Conservation (phyloP, 2,797 vertebrate genomes). For the Crypturellus tataupa region DNA sequence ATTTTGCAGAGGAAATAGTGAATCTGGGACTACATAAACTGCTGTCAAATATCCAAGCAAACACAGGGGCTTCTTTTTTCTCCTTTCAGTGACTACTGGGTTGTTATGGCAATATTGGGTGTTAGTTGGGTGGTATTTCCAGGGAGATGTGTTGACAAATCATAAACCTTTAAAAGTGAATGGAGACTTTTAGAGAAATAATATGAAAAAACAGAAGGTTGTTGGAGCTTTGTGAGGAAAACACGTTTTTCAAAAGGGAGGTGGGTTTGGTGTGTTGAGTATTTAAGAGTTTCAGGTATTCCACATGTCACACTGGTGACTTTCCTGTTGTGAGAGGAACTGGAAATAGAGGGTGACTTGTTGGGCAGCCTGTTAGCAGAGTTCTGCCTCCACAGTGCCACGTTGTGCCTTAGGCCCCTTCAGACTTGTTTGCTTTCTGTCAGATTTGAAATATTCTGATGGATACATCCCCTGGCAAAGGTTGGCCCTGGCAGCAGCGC, state of each 20-base stretch:
- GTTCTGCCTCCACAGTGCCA: not conserved
- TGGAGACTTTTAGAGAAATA: not conserved
- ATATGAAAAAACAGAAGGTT: not conserved
- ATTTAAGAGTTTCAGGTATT: not conserved
- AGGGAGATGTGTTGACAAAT: slow-evolving; percentile 2
- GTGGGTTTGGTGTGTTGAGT: not conserved
- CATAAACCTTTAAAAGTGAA: not conserved
- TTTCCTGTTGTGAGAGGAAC: not conserved
- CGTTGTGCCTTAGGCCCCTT: slow-evolving; percentile 32
- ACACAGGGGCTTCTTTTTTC: not conserved
- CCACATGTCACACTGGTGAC: not conserved
- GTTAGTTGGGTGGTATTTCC: not conserved
- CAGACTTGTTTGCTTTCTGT: slow-evolving; percentile 51
- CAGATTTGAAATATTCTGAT: slow-evolving; percentile 69
- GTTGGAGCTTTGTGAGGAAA: not conserved
- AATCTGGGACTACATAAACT: not conserved
- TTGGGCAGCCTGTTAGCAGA: not conserved
- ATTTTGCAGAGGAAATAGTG: not conserved
- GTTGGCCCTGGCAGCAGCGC: slow-evolving; percentile 81
- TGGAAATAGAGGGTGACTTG: slow-evolving; percentile 6
- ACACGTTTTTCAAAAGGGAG: not conserved
- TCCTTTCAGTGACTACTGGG: not conserved
- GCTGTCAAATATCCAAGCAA: not conserved
- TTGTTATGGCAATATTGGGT: not conserved
- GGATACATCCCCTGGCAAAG: slow-evolving; percentile 86